Base-by-base conservation (phyloP, 2,888 invertebrate genomes). In the Dascillus cervinus region DNA sequence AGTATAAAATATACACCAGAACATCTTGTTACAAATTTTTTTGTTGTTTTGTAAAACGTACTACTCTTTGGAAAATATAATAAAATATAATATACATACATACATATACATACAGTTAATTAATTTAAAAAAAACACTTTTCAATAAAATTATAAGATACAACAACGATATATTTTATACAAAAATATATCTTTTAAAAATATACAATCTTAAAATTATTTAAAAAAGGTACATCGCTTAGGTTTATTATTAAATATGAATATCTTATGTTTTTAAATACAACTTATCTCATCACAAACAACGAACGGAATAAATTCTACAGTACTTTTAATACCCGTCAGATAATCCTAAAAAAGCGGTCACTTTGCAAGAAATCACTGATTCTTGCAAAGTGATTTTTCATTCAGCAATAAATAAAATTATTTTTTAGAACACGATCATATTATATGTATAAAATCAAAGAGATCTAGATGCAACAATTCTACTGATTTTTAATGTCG, bases 261-360 rank as follows among this genome's bases (percentile, higher is more conserved):
- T 41, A 36, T 44, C 39, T 50, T 46, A 46, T 53, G 52, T 57
- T 57, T 55, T 56, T 50, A 55, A 58, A 48, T 60, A 60, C 56
- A 57, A 52, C 46, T 50, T 51, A 41, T 15, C 42, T 50, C 54
- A 64, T 64, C 64, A 63, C 63, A 64, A 55, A 52, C n/a, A 48
- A 53, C 53, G 63, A 64, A 64, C 64, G 64, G 64, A 64, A 64
- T 61, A 56, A 50, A 53, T 49, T 53, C 49, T 54, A 58, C n/a
- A 24, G 47, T 53, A 51, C 58, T 57, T 50, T 54, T 56, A 62
- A 64, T 64, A 64, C 63, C 64, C 64, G 64, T 64, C 50, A 60
- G 47, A 45, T 46, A 52, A 45, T 46, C 35, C n/a, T n/a, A n/a
- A n/a, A 27, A 39, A 44, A 41, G 33, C 34, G 37, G 13, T 31